phyloP scores from a whole-genome alignment of 1,140 invertebrate genomes.

The Nixonia krombeini region DNA sequence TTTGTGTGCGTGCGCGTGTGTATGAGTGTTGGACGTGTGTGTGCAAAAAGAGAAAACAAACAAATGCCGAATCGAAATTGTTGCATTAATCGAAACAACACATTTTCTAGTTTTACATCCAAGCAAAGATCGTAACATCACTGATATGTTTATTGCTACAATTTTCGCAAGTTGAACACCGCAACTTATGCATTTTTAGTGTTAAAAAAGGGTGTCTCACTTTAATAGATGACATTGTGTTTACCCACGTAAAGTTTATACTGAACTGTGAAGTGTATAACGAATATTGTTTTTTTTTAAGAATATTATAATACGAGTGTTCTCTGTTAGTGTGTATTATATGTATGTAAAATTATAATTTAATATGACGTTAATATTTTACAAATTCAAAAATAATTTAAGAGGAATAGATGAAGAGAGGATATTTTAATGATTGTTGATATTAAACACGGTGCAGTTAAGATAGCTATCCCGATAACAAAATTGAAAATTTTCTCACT shows the following conservation, averaged over 20 bases:
- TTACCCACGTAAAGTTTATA: background rate
- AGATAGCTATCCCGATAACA: background rate
- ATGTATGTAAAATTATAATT: background rate
- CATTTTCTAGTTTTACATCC: background rate
- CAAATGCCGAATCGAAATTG: background rate
- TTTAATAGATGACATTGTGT: background rate
- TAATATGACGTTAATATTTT: background rate
- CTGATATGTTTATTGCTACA: background rate
- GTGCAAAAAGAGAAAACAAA: background rate
- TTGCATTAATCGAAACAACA: background rate
- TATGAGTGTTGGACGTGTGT: no score
- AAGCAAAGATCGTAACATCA: background rate
- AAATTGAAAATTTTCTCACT: no score
- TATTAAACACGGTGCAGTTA: background rate
- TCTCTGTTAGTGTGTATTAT: background rate
- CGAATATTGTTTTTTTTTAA: background rate
- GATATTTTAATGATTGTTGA: background rate
- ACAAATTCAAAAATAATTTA: background rate
- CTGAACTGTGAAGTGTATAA: background rate
- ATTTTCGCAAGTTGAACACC: background rate
- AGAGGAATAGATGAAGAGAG: background rate
- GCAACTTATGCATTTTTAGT: background rate
- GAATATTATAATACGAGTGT: slow-evolving; percentile 1
- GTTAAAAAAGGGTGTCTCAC: background rate
- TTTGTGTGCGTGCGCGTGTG: background rate